Evolutionary conservation across 30 jellyfish, hydroid and myxozoan genomes (phyloP), one percentile per base, ranked within the genome.

Genomic region (Nemopilema nomurai): DNA sequence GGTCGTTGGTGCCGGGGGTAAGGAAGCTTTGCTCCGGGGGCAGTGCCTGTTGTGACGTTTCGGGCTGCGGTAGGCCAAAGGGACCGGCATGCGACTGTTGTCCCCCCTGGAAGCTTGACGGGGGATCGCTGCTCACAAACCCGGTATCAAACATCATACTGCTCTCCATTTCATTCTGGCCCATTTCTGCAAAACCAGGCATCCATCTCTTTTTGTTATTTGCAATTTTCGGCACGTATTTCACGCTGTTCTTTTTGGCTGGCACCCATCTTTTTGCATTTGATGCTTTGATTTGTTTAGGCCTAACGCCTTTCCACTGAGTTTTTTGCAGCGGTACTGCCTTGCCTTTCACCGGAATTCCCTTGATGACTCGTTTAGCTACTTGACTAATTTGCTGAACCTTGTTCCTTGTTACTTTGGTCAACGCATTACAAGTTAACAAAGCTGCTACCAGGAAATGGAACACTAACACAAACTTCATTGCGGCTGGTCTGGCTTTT

Each of bases 181-280:
- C 87, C 84, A 90, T 41, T 8, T 81, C 81, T 22, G 91, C 80
- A 32, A 90, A 81, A 0, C 51, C 89, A 16, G 97, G 97, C 97
- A 89, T 89, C 97, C 97, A 90, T 21, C 97, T 33, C 33, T 90
- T 90, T 25, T 79, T 90, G 69, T 87, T 87, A 23, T 80, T 72
- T 13, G 83, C 91, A 26, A 66, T 69, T 53, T 52, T 72, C 19
- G 88, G 74, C 16, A 75, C 72, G 83, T 84, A 84, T 66, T 84
- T 84, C 13, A 84, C 79, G 18, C 57, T 77, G 64, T 49, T 74
- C 66, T 84, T 74, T 50, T 63, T 69, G 16, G 91, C 28, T 24
- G 93, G 87, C 76, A 84, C 71, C 86, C 91, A 65, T 74, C 87
- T 49, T 41, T 84, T 84, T 33, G 82, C 69, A 25, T 84, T 84